Base-by-base conservation (phyloP, 2,113 vertebrate species). In the Festucalex cinctus region DNA sequence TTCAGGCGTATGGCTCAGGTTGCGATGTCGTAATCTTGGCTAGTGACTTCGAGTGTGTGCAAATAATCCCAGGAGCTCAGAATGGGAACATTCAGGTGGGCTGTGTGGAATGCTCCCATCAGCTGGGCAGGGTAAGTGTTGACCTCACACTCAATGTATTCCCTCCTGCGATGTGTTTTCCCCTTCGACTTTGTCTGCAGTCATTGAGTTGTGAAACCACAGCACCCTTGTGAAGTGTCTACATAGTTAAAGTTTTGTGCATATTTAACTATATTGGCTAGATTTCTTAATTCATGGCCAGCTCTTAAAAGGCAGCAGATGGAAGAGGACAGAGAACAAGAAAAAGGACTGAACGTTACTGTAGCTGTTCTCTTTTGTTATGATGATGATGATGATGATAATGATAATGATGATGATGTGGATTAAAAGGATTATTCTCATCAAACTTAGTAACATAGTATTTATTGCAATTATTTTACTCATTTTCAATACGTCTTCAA, bases 81-180 rank as follows among this genome's bases (percentile, higher is more conserved):
- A 95, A 99, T 93, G 97, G 97, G 75, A 99, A 99, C 89, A 98
- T 99, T 81, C 97, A 98, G 88, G 96, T 99, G 91, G 97, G 95
- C 85, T 98, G 97, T 76, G 96, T 99, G 92, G 97, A 98, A 87
- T 98, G 96, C 70, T 98, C 97, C 66, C 93, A 95, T 71, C 94
- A 93, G 75, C 94, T 97, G 81, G 97, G 97, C 89, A 91, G 96
- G 93, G 97, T 99, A 94, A 96, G 95, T 82, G 77, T 75, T 60
- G 56, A 66, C 41, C 67, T 26, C 68, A 68, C 71, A 64, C 65
- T 63, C 51, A 58, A 77, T 70, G 49, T 39, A 46, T 57, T 74
- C 69, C 60, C 62, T 66, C 67, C 14, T 17, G 59, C 36, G 1
- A 6, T 9, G 12, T 10, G 58, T 69, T 43, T 9, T 70, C 61